Evolutionary conservation across 2,797 vertebrate genomes (phyloP).

Genomic region (Xyrichtys novacula): DNA sequence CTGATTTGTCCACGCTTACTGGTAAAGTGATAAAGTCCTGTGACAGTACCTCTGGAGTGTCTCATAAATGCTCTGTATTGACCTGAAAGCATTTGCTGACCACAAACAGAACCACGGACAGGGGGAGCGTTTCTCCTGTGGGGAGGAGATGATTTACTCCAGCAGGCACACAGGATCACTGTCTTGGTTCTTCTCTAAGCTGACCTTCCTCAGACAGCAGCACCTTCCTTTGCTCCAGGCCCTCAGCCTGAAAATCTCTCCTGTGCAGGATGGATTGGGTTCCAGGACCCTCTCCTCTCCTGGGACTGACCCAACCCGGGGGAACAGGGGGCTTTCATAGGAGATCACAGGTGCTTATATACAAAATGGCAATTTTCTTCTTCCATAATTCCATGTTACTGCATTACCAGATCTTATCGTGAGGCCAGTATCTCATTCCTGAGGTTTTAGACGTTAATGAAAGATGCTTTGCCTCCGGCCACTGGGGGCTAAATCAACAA

Average conservation of each 20-base stretch:
- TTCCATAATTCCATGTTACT: slow-evolving; percentile 89
- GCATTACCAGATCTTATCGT: slow-evolving; percentile 88
- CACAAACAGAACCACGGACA: slow-evolving; percentile 65
- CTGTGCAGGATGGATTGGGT: slow-evolving; percentile 77
- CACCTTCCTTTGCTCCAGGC: slow-evolving; percentile 73
- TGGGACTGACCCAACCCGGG: slow-evolving; percentile 76
- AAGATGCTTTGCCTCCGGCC: slow-evolving; percentile 85
- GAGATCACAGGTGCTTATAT: slow-evolving; percentile 90
- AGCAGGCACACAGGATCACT: slow-evolving; percentile 74
- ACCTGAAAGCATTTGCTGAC: slow-evolving; percentile 73
- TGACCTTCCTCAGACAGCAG: slow-evolving; percentile 77
- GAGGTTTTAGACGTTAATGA: slow-evolving; percentile 88
- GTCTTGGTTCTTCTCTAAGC: slow-evolving; percentile 60
- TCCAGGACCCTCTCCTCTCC: slow-evolving; percentile 75
- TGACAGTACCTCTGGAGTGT: slow-evolving; percentile 66
- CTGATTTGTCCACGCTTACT: slow-evolving; percentile 68
- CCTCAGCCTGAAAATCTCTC: slow-evolving; percentile 75
- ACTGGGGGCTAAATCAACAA: slow-evolving; percentile 84
- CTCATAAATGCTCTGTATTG: slow-evolving; percentile 72
- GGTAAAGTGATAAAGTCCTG: slow-evolving; percentile 68
- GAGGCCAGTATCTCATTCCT: slow-evolving; percentile 86
- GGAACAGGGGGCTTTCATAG: slow-evolving; percentile 84
- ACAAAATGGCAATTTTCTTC: slow-evolving; percentile 89
- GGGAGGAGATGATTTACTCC: slow-evolving; percentile 74
- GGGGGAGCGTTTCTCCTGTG: slow-evolving; percentile 56